phyloP scores from a whole-genome alignment of 2,888 invertebrate species.

The Tenthredo scrophulariae region DNA sequence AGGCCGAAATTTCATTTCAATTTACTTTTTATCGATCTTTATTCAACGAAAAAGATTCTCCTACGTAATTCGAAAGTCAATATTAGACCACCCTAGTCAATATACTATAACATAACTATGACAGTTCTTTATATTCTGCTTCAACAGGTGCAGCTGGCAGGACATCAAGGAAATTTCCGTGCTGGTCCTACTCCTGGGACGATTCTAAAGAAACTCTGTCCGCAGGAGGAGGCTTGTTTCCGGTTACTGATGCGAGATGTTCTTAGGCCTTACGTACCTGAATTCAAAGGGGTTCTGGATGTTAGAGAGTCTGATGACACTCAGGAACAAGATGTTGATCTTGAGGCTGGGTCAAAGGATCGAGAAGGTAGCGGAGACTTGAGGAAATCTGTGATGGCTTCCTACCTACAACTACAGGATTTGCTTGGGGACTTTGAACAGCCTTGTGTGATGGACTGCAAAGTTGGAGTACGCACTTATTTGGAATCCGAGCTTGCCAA shows the following conservation, averaged over 20 bases:
- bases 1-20: not conserved
- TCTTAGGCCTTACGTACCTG: constrained; percentile 93
- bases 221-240: constrained; percentile 94
- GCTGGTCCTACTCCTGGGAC: constrained; percentile 96
- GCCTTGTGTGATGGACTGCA: constrained; percentile 98
- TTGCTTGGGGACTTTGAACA: constrained; percentile 93
- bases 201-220: constrained; percentile 94
- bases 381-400: constrained; percentile 66
- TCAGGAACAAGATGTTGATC: constrained; percentile 53
- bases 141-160: constrained; percentile 87
- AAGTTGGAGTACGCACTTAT: constrained; percentile 96
- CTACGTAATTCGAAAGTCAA: not conserved
- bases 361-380: constrained; percentile 57
- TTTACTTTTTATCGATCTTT: not conserved
- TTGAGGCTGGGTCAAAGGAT: constrained; percentile 58
- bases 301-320: constrained; percentile 74
- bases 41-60: not conserved
- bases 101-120: not conserved
- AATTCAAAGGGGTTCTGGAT: constrained; percentile 88
- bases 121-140: not conserved
- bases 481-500: constrained; percentile 96
- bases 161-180: constrained; percentile 97
- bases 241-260: constrained; percentile 92
- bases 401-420: constrained; percentile 95
- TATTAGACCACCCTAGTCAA: not conserved